Conservation (phyloP, 2,113 vertebrate genomes). For the Ictidomys tridecemlineatus region DNA sequence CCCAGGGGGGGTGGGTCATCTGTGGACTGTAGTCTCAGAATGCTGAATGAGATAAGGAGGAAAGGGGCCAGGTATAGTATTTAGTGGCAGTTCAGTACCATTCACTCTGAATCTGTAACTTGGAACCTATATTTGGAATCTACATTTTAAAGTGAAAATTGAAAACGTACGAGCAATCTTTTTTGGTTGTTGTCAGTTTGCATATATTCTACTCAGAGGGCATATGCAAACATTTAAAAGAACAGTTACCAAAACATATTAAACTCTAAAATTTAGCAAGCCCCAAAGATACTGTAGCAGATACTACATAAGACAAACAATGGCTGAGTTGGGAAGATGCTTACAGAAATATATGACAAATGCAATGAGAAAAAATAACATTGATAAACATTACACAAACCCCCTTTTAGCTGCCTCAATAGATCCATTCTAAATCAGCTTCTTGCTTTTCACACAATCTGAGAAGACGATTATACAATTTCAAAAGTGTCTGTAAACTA, state of each 20-base stretch:
- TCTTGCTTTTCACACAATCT: conserved; percentile 27
- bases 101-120: conserved; percentile 17
- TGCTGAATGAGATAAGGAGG: not conserved
- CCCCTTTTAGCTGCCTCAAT: not conserved
- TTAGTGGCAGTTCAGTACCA: not conserved
- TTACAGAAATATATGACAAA: not conserved
- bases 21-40: not conserved
- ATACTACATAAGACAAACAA: not conserved
- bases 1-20: not conserved
- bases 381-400: not conserved
- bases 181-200: not conserved
- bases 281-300: not conserved
- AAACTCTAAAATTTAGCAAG: not conserved
- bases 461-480: conserved; percentile 52
- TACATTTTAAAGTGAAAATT: not conserved
- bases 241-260: not conserved
- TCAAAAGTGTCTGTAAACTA: conserved; percentile 73
- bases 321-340: not conserved
- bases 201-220: not conserved
- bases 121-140: not conserved
- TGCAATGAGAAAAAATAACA: not conserved
- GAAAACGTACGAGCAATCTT: not conserved
- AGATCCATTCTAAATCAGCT: not conserved
- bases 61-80: not conserved
- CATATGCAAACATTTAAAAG: not conserved